Conservation (phyloP, 2,113 vertebrate species). For the Thunnus maccoyii region DNA sequence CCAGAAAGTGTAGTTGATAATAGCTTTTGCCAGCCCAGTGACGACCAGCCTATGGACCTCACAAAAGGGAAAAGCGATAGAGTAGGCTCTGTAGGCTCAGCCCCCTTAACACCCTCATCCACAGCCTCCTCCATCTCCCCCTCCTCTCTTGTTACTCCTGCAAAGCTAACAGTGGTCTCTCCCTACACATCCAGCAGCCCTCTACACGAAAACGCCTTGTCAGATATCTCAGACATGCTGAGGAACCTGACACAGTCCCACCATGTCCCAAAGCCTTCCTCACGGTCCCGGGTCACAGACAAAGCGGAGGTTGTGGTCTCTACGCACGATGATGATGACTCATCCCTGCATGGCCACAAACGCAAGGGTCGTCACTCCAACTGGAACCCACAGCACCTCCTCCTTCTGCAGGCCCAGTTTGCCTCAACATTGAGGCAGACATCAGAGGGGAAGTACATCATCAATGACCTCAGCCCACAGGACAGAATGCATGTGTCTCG, state of each 20-base stretch:
- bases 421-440: constrained; percentile 95
- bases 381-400: constrained; percentile 99
- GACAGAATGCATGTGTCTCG: constrained; percentile 98
- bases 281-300: constrained; percentile 91
- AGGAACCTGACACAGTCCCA: constrained; percentile 97
- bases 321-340: constrained; percentile 91
- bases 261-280: constrained; percentile 89
- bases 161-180: constrained; percentile 92
- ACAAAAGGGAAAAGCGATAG: constrained; percentile 97
- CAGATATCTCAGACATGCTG: constrained; percentile 99
- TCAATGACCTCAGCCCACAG: constrained; percentile 97
- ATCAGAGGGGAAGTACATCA: constrained; percentile 95
- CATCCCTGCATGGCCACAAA: constrained; percentile 91
- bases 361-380: constrained; percentile 99
- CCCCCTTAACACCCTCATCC: constrained; percentile 91
- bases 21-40: constrained; percentile 91
- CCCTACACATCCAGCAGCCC: constrained; percentile 96
- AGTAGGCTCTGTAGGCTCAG: constrained; percentile 90
- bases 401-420: constrained; percentile 98
- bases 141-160: constrained; percentile 90
- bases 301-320: constrained; percentile 91
- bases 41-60: constrained; percentile 99
- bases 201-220: constrained; percentile 96
- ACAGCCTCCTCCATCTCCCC: constrained; percentile 92
- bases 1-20: constrained; percentile 88